phyloP scores from a whole-genome alignment of 2,113 vertebrate genomes.

The Microcebus lehilahytsara region DNA sequence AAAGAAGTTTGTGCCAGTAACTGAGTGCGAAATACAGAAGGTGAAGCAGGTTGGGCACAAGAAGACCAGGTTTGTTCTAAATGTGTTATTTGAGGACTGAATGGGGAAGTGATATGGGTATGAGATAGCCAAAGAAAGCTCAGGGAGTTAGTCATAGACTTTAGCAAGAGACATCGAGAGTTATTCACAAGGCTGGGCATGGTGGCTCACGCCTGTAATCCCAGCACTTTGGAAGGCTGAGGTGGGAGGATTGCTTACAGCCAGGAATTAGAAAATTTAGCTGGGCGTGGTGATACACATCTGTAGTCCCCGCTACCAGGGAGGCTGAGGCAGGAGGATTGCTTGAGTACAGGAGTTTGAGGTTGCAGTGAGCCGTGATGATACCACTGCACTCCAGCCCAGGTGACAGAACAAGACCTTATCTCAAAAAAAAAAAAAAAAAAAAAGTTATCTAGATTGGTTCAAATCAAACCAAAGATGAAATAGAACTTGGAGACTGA shows the following conservation, averaged over 20 bases:
- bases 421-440: no score
- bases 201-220: no score
- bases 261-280: no score
- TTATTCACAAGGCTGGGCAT: not conserved
- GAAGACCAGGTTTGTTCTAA: not conserved
- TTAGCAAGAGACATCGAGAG: not conserved
- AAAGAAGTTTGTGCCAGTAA: not conserved
- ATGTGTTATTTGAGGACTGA: not conserved
- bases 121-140: not conserved
- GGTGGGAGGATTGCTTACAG: no score
- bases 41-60: not conserved
- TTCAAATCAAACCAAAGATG: not conserved
- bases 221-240: no score
- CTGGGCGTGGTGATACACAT: no score
- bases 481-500: not conserved
- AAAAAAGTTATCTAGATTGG: not conserved
- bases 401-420: no score
- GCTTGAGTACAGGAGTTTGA: no score
- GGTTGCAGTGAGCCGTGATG: no score
- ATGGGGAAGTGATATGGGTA: not conserved
- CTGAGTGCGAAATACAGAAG: not conserved
- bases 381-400: no score
- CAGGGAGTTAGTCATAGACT: not conserved
- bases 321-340: no score
- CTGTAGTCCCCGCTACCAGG: no score